These are phyloP conservation scores for Biston betularia DNA, from an alignment of 2,888 invertebrate species.

Conservation along the genomic window DNA sequence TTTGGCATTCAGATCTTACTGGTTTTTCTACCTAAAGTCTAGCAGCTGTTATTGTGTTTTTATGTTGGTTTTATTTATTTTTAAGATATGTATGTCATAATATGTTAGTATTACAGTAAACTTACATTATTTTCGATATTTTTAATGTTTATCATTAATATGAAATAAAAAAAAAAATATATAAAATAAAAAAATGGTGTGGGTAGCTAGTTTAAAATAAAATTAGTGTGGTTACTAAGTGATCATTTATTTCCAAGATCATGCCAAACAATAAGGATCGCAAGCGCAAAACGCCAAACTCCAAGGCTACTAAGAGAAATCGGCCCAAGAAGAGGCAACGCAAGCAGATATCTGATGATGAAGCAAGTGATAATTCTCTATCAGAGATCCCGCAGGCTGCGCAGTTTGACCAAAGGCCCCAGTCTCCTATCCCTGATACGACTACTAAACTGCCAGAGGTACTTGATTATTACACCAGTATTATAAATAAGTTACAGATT, in stretches of 20 bases:
- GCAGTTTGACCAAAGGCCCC: conserved; percentile 64
- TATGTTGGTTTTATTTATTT: no score
- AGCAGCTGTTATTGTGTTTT: no score
- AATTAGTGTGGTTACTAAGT: neutral
- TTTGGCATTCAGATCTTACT: neutral
- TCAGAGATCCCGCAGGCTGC: conserved; percentile 51
- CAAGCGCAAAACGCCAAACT: conserved; percentile 35
- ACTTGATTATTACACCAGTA: no score
- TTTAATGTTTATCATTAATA: no score
- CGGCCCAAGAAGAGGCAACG: conserved; percentile 54
- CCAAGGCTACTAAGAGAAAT: conserved; percentile 16
- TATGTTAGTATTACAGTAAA: no score
- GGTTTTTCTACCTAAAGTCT: neutral
- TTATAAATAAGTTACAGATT: no score
- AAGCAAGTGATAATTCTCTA: conserved; percentile 64
- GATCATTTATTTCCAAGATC: conserved; percentile 7
- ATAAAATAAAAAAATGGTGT: no score
- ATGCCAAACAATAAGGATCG: conserved; percentile 34
- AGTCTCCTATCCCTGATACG: conserved; percentile 85
- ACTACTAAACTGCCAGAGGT: conserved; percentile 88
- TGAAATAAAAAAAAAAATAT: no score
- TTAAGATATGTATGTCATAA: no score
- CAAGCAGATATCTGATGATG: conserved; percentile 62
- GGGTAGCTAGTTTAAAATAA: no score
- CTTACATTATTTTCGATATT: no score